Evolutionary conservation across 1,140 invertebrate species (phyloP).

Genomic region (Anastrepha ludens): DNA sequence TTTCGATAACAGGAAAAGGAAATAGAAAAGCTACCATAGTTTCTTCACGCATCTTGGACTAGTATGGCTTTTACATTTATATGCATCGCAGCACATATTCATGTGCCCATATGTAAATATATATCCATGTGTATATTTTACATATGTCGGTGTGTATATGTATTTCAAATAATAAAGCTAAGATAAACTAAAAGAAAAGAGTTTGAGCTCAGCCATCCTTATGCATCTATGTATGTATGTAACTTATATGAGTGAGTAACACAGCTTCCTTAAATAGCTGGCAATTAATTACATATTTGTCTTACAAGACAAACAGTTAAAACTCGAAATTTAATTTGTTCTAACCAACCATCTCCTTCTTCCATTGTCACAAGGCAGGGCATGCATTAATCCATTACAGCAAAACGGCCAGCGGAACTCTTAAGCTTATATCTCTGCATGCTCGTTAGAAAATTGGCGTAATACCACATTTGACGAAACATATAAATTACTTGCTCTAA

Average conservation of each 20-base stretch:
- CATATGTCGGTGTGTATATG: no score
- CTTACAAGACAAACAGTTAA: slow-evolving; percentile 72
- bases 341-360: not conserved
- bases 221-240: not conserved
- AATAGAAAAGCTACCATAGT: not conserved
- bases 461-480: slow-evolving; percentile 36
- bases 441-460: not conserved
- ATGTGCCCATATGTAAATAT: not conserved
- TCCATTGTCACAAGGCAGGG: not conserved
- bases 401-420: slow-evolving; percentile 29
- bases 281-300: slow-evolving; percentile 74
- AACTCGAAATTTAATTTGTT: slow-evolving; percentile 50
- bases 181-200: no score
- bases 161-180: no score
- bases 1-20: slow-evolving; percentile 19
- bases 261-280: slow-evolving; percentile 68
- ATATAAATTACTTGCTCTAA: slow-evolving; percentile 32
- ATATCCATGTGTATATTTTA: not conserved
- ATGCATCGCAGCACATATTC: not conserved
- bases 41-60: not conserved
- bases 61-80: not conserved
- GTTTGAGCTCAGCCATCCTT: not conserved
- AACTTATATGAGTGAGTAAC: not conserved
- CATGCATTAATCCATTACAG: slow-evolving; percentile 1
- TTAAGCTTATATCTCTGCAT: not conserved